Conservation (phyloP, 30 jellyfish, hydroid and myxozoan species). For the Sanderia malayensis region DNA sequence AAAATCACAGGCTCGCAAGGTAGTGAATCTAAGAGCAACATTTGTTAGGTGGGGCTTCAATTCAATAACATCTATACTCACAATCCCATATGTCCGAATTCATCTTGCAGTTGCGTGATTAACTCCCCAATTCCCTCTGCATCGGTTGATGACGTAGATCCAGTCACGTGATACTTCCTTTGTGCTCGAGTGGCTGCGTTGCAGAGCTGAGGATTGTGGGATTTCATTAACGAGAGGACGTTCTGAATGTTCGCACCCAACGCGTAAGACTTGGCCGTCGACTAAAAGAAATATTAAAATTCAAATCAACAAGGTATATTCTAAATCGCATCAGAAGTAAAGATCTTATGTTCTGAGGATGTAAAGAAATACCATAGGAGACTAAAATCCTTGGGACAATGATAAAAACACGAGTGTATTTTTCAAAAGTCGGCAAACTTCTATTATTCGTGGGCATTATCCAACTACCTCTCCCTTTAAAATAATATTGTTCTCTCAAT, state of each 20-base stretch:
- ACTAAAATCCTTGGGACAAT: too few relatives aligned
- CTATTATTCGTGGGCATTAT: too few relatives aligned
- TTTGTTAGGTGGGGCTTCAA: background rate
- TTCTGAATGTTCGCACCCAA: slow-evolving; percentile 92
- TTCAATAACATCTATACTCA: slow-evolving; percentile 27
- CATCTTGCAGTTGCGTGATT: slow-evolving; percentile 81
- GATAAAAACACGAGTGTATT: too few relatives aligned
- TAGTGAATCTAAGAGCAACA: too few relatives aligned
- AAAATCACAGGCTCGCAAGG: too few relatives aligned
- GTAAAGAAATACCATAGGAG: too few relatives aligned
- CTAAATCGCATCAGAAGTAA: too few relatives aligned
- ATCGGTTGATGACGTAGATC: slow-evolving; percentile 51
- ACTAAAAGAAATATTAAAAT: slow-evolving; percentile 43
- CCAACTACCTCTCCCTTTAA: too few relatives aligned
- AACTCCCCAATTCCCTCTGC: slow-evolving; percentile 60
- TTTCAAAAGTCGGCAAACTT: too few relatives aligned
- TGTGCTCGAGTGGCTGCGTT: slow-evolving; percentile 44
- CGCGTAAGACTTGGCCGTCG: slow-evolving; percentile 82
- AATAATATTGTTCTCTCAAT: too few relatives aligned
- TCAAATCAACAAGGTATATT: too few relatives aligned
- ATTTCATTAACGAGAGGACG: slow-evolving; percentile 83
- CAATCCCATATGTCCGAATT: slow-evolving; percentile 94
- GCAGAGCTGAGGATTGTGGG: slow-evolving; percentile 87
- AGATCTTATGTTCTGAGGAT: too few relatives aligned
- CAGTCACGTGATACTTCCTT: slow-evolving; percentile 27